Conservation (phyloP, 2,888 invertebrate species). For the Hofmannophila pseudospretella region DNA sequence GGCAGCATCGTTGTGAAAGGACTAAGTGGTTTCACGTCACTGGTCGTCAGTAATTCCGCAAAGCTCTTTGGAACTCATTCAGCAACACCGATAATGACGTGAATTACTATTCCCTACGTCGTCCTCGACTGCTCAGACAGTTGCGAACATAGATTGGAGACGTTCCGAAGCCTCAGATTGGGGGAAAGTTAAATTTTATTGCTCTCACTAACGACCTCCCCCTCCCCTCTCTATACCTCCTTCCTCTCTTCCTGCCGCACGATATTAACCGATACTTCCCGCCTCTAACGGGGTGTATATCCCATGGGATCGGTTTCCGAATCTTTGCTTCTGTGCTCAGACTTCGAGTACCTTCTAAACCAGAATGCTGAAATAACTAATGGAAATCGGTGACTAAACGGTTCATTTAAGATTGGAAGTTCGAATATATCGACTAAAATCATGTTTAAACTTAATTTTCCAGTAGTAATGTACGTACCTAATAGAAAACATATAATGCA, state of each 20-base stretch:
- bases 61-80: background rate
- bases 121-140: conserved; percentile 3
- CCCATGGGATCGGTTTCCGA: conserved; percentile 22
- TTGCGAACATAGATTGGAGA: conserved; percentile 5
- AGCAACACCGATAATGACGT: background rate
- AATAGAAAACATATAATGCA: too few relatives aligned
- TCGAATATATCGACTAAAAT: too few relatives aligned
- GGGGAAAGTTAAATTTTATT: conserved; percentile 13
- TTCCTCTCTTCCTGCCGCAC: conserved; percentile 3
- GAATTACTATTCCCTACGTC: background rate
- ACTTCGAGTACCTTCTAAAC: conserved; percentile 7
- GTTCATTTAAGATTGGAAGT: too few relatives aligned
- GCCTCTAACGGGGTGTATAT: conserved; percentile 30
- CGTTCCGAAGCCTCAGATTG: conserved; percentile 10
- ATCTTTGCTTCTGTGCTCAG: conserved; percentile 7
- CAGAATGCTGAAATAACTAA: conserved; percentile 13
- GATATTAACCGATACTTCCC: conserved; percentile 28
- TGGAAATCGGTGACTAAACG: conserved; percentile 22
- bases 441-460: too few relatives aligned
- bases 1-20: too few relatives aligned
- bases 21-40: too few relatives aligned
- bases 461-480: too few relatives aligned
- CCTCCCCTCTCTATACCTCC: background rate
- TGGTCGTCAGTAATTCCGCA: too few relatives aligned
- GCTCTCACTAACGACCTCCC: conserved; percentile 23